Evolutionary conservation across 2,888 invertebrate genomes (phyloP), one percentile per base, ranked within the genome.

Genomic region (Notodonta ziczac): DNA sequence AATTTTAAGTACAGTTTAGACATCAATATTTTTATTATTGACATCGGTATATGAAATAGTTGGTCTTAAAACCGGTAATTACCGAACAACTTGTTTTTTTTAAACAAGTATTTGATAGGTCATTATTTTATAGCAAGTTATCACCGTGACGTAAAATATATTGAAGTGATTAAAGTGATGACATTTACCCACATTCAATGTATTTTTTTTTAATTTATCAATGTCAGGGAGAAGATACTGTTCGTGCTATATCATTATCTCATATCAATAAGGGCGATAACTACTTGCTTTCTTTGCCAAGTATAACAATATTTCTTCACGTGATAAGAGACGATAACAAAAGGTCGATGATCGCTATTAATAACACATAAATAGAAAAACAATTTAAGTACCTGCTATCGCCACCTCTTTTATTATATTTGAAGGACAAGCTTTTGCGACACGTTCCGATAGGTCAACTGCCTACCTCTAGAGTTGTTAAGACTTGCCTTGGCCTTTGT

Each of bases 211-310:
- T n/a, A n/a, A n/a, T n/a, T n/a, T 5, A 4, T 5, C 5, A 50
- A 50, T 16, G 10, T 4, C 10, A 50, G 4, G 16, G 50, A 50
- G 16, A 50, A 50, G 50, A 50, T 63, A 58, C 57, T 56, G 53
- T 60, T 65, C 69, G 64, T 63, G 63, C 52, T 54, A 42, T 63
- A 66, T 72, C 62, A 66, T 46, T 14, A 13, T 4, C 13, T 59
- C 58, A 61, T 64, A 54, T 9, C 24, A 24, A 52, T 52, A 39
- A 8, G 24, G 8, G 14, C 14, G 75, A 74, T 76, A 76, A 74
- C 55, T 42, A 44, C 58, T 57, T 42, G 44, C 63, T 82, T 80
- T 83, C 83, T 86, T 81, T 84, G 83, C 82, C 86, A 86, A 85
- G 86, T 77, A 82, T 85, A 82, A 66, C 65, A 72, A 68, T 74